phyloP scores from a whole-genome alignment of 2,888 invertebrate species.

The Acronicta aceris region DNA sequence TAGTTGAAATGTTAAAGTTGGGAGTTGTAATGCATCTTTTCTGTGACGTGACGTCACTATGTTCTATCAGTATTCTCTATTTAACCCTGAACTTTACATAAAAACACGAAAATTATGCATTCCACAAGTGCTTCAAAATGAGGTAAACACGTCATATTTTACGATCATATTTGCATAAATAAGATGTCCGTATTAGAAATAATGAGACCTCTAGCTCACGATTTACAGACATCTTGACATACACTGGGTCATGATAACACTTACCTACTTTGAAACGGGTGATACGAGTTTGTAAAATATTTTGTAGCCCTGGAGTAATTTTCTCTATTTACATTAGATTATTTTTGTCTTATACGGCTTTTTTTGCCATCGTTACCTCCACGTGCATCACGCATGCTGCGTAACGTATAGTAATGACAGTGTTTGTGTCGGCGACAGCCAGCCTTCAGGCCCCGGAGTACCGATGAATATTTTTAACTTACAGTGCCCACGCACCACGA shows the following conservation, averaged over 20 bases:
- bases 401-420: slow-evolving; percentile 72
- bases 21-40: slow-evolving; percentile 13
- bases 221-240: slow-evolving; percentile 12
- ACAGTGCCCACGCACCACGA: slow-evolving; percentile 62
- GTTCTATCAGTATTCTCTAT: slow-evolving; percentile 8
- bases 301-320: too few relatives aligned
- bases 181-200: slow-evolving; percentile 18
- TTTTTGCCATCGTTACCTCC: slow-evolving; percentile 68
- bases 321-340: background rate
- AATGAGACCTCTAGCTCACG: slow-evolving; percentile 8
- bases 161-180: slow-evolving; percentile 32
- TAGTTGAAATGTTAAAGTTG: slow-evolving; percentile 16
- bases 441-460: slow-evolving; percentile 67
- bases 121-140: slow-evolving; percentile 28
- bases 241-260: slow-evolving; percentile 3
- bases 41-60: slow-evolving; percentile 30
- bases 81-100: slow-evolving; percentile 50
- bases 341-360: background rate
- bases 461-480: slow-evolving; percentile 64
- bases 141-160: slow-evolving; percentile 30
- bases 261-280: background rate
- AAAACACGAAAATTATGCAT: slow-evolving; percentile 33
- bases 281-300: background rate
- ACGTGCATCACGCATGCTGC: slow-evolving; percentile 80
- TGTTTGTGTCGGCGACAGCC: slow-evolving; percentile 63